Evolutionary conservation across 1,140 invertebrate genomes (phyloP).

Genomic region (Phymorhynchus buccinoides): DNA sequence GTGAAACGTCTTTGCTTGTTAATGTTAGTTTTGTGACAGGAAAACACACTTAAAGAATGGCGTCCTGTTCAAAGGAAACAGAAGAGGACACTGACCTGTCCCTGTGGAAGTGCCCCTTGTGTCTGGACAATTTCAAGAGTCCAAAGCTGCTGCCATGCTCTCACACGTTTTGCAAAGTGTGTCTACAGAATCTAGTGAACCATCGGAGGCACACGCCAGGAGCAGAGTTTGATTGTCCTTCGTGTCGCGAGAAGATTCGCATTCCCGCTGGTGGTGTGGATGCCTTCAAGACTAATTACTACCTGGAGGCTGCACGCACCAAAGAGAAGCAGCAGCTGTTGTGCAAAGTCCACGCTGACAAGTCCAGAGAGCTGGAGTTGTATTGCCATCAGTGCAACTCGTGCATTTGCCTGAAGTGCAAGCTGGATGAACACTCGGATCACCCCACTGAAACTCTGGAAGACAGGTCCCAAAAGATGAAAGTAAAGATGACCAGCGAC

Average conservation of each 20-base stretch:
- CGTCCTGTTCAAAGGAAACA: neutral
- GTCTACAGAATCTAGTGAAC: neutral
- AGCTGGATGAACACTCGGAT: neutral
- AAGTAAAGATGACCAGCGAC: neutral
- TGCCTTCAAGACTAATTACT: slow-evolving; percentile 26
- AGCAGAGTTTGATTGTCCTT: neutral
- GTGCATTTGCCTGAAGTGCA: slow-evolving; percentile 5
- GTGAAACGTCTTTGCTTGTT: too few species aligned
- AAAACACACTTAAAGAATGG: neutral
- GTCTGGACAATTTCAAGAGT: neutral
- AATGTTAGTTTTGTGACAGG: too few species aligned
- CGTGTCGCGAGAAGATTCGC: neutral
- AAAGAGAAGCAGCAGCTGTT: neutral
- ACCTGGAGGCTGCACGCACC: neutral
- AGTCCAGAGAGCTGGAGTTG: slow-evolving; percentile 4
- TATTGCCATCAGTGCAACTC: neutral
- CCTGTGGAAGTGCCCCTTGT: neutral
- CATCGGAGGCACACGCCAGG: neutral
- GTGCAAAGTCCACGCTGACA: neutral
- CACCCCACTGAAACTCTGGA: neutral
- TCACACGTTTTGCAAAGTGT: slow-evolving; percentile 16
- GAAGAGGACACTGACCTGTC: neutral
- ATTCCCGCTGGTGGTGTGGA: neutral
- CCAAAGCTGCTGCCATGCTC: slow-evolving; percentile 25
- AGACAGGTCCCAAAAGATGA: neutral